These are phyloP conservation scores for Anorthoa munda DNA, from an alignment of 2,888 invertebrate genomes.

Conservation along the genomic window DNA sequence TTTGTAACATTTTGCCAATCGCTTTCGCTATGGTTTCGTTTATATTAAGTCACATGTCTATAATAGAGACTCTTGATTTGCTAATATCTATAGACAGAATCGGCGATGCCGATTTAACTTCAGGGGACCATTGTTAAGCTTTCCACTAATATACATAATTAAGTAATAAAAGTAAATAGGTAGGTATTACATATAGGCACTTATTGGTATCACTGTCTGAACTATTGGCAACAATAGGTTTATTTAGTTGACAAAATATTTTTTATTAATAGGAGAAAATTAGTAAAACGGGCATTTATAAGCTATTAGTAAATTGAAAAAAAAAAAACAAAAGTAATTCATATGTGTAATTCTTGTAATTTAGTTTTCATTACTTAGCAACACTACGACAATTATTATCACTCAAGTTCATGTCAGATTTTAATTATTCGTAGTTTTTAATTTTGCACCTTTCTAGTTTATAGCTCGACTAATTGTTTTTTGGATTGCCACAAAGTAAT, in stretches of 20 bases:
- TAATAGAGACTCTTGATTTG: too few relatives aligned
- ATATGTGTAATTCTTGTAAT: slow-evolving; percentile 57
- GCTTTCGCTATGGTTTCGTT: too few relatives aligned
- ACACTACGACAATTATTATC: slow-evolving; percentile 74
- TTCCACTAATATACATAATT: too few relatives aligned
- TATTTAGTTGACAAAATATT: not conserved
- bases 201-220: not conserved
- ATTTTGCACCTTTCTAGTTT: slow-evolving; percentile 33
- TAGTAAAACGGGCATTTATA: slow-evolving; percentile 6
- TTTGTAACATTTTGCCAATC: too few relatives aligned
- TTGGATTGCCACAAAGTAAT: slow-evolving; percentile 33
- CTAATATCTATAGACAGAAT: too few relatives aligned
- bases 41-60: too few relatives aligned
- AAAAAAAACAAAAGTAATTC: slow-evolving; percentile 41
- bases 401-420: slow-evolving; percentile 76
- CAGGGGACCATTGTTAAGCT: too few relatives aligned
- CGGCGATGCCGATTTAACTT: too few relatives aligned
- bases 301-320: slow-evolving; percentile 55
- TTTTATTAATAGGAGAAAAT: slow-evolving; percentile 2
- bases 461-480: slow-evolving; percentile 20
- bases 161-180: not conserved
- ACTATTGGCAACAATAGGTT: not conserved
- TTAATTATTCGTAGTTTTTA: slow-evolving; percentile 72
- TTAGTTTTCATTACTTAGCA: slow-evolving; percentile 76
- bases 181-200: not conserved